These are phyloP conservation scores for Caenorhabditis macrosperma DNA, from an alignment of 2,888 invertebrate genomes.

Conservation along the genomic window DNA sequence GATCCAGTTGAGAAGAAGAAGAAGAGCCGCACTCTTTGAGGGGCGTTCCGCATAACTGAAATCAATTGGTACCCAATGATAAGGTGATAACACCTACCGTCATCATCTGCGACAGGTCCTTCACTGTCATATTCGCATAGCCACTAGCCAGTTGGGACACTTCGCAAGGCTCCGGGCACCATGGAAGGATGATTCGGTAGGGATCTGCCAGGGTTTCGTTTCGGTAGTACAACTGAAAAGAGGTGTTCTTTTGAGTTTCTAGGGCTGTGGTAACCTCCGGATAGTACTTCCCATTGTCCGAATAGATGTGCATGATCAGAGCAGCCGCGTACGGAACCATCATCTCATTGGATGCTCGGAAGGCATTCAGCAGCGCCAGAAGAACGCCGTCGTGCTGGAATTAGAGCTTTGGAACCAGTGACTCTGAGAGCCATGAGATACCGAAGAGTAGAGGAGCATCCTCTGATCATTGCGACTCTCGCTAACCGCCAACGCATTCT, in stretches of 20 bases:
- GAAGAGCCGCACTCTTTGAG: conserved; percentile 28
- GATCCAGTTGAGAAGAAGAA: neutral
- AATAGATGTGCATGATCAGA: conserved; percentile 73
- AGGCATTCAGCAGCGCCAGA: conserved; percentile 66
- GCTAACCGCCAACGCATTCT: conserved; percentile 63
- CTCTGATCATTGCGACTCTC: conserved; percentile 56
- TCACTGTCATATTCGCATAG: conserved; percentile 58
- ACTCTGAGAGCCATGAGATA: conserved; percentile 10
- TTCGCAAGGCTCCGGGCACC: conserved; percentile 59
- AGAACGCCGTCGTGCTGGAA: conserved; percentile 74
- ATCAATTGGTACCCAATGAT: neutral
- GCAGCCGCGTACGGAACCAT: conserved; percentile 72
- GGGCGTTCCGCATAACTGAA: conserved; percentile 47
- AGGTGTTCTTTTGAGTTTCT: neutral
- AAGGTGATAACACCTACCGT: neutral
- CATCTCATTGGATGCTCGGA: conserved; percentile 62
- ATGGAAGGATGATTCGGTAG: conserved; percentile 46
- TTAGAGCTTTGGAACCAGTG: neutral
- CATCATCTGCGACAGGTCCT: conserved; percentile 28
- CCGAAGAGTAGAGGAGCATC: conserved; percentile 74
- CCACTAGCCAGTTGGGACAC: conserved; percentile 41
- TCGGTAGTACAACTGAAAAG: conserved; percentile 54
- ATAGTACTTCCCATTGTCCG: conserved; percentile 43
- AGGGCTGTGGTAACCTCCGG: conserved; percentile 14
- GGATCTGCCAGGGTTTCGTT: conserved; percentile 53